Conservation (phyloP, 2,797 vertebrate genomes). For the Todus mexicanus region DNA sequence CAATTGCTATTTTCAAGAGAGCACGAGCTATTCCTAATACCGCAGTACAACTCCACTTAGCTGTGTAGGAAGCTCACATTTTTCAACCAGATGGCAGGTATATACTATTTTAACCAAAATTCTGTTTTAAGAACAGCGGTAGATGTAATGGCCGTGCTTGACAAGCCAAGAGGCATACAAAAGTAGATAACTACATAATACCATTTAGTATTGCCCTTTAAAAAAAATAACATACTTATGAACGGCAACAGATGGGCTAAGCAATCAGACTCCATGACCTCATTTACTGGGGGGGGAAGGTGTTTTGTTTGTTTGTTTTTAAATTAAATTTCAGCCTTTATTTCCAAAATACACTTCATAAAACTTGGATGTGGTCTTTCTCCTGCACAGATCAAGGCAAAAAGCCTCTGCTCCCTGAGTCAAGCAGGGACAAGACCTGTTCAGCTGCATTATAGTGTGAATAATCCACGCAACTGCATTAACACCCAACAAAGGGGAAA, state of each 20-base stretch:
- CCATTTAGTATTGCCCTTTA: constrained; percentile 30
- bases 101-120: constrained; percentile 59
- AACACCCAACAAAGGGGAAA: background rate
- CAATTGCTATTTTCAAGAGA: constrained; percentile 69
- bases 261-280: constrained; percentile 31
- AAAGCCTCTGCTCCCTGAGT: background rate
- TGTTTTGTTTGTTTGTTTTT: background rate
- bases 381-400: background rate
- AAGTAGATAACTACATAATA: constrained; percentile 24
- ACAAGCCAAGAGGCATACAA: constrained; percentile 30
- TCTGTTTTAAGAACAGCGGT: constrained; percentile 48
- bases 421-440: background rate
- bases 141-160: constrained; percentile 32
- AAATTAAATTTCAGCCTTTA: constrained; percentile 17
- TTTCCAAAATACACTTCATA: constrained; percentile 17
- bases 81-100: constrained; percentile 67
- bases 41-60: constrained; percentile 25
- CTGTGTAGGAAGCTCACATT: constrained; percentile 63
- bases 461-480: background rate
- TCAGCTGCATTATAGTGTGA: background rate
- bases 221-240: constrained; percentile 21
- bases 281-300: background rate
- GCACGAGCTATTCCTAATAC: constrained; percentile 59
- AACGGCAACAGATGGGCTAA: constrained; percentile 42
- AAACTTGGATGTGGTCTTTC: background rate